Percentiles rank a stretch among this genome's conserved stretches.
These are phyloP conservation scores for Meloidogyne chitwoodi DNA, from an alignment of 1,140 invertebrate genomes.

Conservation along the genomic window DNA sequence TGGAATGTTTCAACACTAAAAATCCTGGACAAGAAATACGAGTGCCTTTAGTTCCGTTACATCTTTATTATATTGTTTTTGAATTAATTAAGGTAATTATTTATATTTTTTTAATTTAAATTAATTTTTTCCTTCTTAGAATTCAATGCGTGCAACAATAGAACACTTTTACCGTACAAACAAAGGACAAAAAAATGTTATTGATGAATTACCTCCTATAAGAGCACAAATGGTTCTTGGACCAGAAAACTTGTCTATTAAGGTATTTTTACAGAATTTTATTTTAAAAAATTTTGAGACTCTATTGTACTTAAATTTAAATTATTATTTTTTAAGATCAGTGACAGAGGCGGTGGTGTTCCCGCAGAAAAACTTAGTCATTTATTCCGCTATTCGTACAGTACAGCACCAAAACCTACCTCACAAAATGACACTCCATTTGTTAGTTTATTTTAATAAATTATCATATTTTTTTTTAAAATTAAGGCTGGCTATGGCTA, in stretches of 20 bases:
- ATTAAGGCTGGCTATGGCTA: conserved; percentile 83
- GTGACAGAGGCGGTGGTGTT: conserved; percentile 88
- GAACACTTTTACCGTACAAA: conserved; percentile 64
- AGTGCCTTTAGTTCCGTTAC: conserved; percentile 94
- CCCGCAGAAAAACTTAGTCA: conserved; percentile 77
- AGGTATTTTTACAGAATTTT: conserved; percentile 66
- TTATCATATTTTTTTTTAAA: background rate
- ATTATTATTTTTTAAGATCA: conserved; percentile 70
- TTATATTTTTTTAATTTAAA: background rate
- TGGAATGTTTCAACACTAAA: conserved; percentile 65
- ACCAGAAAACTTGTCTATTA: conserved; percentile 89
- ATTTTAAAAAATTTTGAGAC: background rate
- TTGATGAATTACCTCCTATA: conserved; percentile 75
- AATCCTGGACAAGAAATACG: conserved; percentile 63
- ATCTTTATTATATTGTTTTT: conserved; percentile 97
- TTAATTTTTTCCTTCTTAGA: conserved; percentile 63
- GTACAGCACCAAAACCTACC: conserved; percentile 83
- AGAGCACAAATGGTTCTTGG: conserved; percentile 80
- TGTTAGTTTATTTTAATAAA: conserved; percentile 30
- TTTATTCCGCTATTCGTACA: conserved; percentile 98
- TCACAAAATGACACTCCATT: conserved; percentile 49
- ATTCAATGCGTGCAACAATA: conserved; percentile 86
- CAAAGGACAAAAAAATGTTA: background rate
- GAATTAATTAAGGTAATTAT: conserved; percentile 81
- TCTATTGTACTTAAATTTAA: background rate